Percentiles rank a stretch among this genome's conserved stretches.
Conservation (phyloP, 2,888 invertebrate species). For the Empis livida region DNA sequence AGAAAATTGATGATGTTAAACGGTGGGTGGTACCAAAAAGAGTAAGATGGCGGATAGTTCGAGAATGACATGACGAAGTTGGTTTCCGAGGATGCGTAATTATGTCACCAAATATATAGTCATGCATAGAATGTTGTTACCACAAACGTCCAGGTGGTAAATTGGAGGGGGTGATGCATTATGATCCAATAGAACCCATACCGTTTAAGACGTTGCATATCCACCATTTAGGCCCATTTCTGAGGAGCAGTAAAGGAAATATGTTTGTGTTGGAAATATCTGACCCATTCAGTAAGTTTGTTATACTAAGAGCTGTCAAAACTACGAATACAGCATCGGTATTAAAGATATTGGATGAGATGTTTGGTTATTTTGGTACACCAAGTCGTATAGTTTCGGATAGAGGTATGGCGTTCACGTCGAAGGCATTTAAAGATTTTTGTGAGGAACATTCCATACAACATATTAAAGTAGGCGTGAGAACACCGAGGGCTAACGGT, state of each 20-base stretch:
- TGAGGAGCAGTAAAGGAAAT: slow-evolving; percentile 4
- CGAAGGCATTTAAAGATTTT: slow-evolving; percentile 15
- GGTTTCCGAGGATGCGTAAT: slow-evolving; percentile 26
- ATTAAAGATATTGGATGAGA: neutral
- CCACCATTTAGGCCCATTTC: slow-evolving; percentile 9
- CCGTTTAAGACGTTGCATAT: slow-evolving; percentile 6
- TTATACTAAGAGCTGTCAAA: slow-evolving; percentile 4
- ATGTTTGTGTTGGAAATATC: slow-evolving; percentile 4
- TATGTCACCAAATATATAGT: slow-evolving; percentile 27
- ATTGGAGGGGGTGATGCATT: slow-evolving; percentile 19
- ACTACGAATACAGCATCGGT: slow-evolving; percentile 1
- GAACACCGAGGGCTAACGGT: slow-evolving; percentile 14
- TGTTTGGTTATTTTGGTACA: slow-evolving; percentile 13
- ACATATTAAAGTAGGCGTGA: slow-evolving; percentile 16
- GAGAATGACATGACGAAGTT: slow-evolving; percentile 16
- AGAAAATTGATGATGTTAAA: slow-evolving; percentile 4
- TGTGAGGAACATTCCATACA: slow-evolving; percentile 13
- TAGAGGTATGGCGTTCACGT: slow-evolving; percentile 18
- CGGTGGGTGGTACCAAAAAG: slow-evolving; percentile 10
- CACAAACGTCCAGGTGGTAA: slow-evolving; percentile 18
- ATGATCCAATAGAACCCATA: neutral
- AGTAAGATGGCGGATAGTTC: slow-evolving; percentile 6
- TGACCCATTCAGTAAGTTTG: slow-evolving; percentile 8
- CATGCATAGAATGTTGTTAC: slow-evolving; percentile 21
- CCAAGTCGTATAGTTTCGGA: slow-evolving; percentile 16